Evolutionary conservation across 2,113 vertebrate species (phyloP), one percentile per base, ranked within the genome.

Genomic region (Forbesichthys papilliferus): DNA sequence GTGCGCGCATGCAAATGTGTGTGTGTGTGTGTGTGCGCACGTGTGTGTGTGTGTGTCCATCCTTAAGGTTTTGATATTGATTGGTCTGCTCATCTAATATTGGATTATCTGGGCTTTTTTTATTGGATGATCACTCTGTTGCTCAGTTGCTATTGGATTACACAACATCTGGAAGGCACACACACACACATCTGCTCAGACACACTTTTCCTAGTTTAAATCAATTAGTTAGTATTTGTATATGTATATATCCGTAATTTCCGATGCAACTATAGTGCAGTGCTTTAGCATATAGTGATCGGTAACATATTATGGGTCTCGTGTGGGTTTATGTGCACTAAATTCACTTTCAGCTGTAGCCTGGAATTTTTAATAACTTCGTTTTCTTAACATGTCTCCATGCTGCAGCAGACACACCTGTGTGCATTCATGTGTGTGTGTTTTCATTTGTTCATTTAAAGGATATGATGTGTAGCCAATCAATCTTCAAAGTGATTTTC

Each of bases 101-200:
- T 72, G 67, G 64, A 81, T 81, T 71, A 80, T 2, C 46, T 12
- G 56, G 47, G 11, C 1, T 61, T 27, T 13, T 55, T 57, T 60
- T 61, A 78, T 36, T 47, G 61, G 11, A 68, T 61, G 18, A 52
- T 55, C 61, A 16, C 34, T 42, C 60, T 56, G 27, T 9, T 3
- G 5, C 59, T n/a, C 20, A 65, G 3, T 46, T 27, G 42, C 68
- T 61, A 78, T 53, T 72, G 64, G 65, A 70, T 75, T 51, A 61
- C 0, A 11, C 18, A 70, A 42, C 71, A 77, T 16, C 57, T 71
- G 75, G 56, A 47, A 47, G 12, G 36, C 16, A 58, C 18, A 59
- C 20, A 58, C 0, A 48, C 3, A 14, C 48, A 16, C 27, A 27
- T 27, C 27, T 27, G 71, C 66, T 33, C 52, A 47, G 14, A 42